These are phyloP conservation scores for Cyclopterus lumpus DNA, from an alignment of 2,797 vertebrate genomes.

Conservation along the genomic window DNA sequence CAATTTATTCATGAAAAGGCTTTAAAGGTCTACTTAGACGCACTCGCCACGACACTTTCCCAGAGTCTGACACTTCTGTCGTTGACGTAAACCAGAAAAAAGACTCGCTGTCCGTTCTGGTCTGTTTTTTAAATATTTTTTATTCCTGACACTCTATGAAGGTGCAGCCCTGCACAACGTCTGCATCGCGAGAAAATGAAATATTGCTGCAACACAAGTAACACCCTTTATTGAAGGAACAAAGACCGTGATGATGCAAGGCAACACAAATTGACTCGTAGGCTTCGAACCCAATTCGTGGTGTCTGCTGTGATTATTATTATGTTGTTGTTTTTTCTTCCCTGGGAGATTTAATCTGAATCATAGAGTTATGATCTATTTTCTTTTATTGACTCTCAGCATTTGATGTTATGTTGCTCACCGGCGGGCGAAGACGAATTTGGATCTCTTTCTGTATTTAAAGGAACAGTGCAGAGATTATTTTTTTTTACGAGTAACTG, in stretches of 20 bases:
- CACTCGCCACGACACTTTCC: neutral
- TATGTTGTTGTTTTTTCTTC: neutral
- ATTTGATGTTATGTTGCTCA: constrained; percentile 11
- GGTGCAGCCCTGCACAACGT: constrained; percentile 53
- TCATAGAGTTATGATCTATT: constrained; percentile 13
- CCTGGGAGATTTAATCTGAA: constrained; percentile 26
- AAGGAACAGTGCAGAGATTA: constrained; percentile 3
- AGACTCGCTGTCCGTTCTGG: constrained; percentile 18
- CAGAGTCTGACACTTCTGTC: constrained; percentile 35
- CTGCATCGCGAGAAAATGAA: constrained; percentile 61
- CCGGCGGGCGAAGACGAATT: neutral
- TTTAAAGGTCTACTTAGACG: constrained; percentile 18
- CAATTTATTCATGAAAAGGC: constrained; percentile 45
- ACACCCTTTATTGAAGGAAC: constrained; percentile 61
- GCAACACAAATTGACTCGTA: constrained; percentile 45
- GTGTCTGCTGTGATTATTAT: constrained; percentile 27
- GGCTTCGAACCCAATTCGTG: constrained; percentile 32
- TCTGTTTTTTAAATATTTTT: constrained; percentile 8
- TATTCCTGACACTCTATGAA: constrained; percentile 29
- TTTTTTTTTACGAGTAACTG: neutral
- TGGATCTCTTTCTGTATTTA: constrained; percentile 8
- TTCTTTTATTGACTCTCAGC: constrained; percentile 28
- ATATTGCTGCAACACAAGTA: constrained; percentile 59
- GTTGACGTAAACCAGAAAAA: constrained; percentile 36
- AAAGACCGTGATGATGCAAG: constrained; percentile 52